Base-by-base conservation (phyloP, 2,888 invertebrate genomes). In the Chrysomela aeneicollis region DNA sequence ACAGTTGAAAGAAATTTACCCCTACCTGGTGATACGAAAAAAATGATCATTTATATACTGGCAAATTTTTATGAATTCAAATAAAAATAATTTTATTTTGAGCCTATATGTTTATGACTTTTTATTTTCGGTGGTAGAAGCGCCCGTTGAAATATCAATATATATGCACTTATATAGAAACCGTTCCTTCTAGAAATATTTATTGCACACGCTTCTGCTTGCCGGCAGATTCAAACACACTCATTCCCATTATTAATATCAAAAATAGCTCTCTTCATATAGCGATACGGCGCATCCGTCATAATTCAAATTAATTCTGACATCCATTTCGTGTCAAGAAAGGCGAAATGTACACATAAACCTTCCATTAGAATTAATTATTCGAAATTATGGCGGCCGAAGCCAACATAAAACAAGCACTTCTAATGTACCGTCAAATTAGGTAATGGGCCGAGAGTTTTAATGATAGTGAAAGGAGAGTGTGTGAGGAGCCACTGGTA, bases 331-430 rank as follows among this genome's bases (percentile, higher is more conserved):
- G 46, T 57, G 57, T 57, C 57, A 57, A 57, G 57, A 57, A 57
- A 57, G 46, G 57, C 46, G 57, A 57, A 65, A 61, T 47, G 55
- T 60, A 55, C 61, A 65, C 64, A 61, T 61, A 55, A 52, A 57
- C 61, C 58, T 60, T 65, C 64, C 64, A 65, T 65, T 65, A 65
- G 60, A 61, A 65, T 61, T 65, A 65, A 65, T 65, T 65, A 65
- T 61, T 61, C 51, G 55, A 65, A 65, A 65, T 65, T 61, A 61
- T 46, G 64, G 61, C 54, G 50, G 54, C 54, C 58, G 61, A 57
- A 57, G 57, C 57, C 58, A 52, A 52, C 57, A 52, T 61, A 30
- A 58, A 61, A 61, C 61, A 53, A 61, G 61, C 51, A 52, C 58
- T 61, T 65, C 61, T 65, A 65, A 65, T 65, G 64, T 65, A 61